Conservation (phyloP, 2,113 vertebrate species). For the Enhydra lutris region DNA sequence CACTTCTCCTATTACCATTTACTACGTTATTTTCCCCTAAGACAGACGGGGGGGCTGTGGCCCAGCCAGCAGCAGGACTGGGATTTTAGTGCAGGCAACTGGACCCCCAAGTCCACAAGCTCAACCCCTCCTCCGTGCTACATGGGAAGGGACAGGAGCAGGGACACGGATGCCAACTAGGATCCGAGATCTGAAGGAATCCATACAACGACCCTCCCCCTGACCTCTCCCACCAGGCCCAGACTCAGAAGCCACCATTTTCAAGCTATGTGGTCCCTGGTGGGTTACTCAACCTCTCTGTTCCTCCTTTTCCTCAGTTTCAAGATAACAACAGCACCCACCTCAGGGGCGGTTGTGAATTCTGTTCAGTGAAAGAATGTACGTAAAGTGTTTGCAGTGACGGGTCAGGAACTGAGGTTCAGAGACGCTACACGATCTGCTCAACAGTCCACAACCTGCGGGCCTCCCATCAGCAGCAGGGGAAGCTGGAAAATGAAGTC, state of each 20-base stretch:
- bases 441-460: rapidly evolving
- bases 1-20: neutral
- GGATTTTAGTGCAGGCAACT: neutral
- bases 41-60: neutral
- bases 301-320: neutral
- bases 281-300: neutral
- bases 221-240: neutral
- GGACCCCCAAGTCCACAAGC: too few relatives aligned
- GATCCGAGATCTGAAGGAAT: neutral
- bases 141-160: neutral
- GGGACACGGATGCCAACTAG: neutral
- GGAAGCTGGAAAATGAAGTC: neutral
- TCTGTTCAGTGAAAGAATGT: neutral
- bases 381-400: rapidly evolving
- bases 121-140: neutral
- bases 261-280: neutral
- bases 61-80: neutral
- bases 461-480: rapidly evolving
- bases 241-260: neutral
- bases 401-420: neutral
- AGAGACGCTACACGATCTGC: neutral
- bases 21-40: neutral
- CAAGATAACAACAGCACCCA: neutral
- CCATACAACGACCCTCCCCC: neutral
- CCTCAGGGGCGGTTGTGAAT: neutral